Evolutionary conservation across 2,113 vertebrate genomes (phyloP).

Genomic region (Drymodes brunneopygia): DNA sequence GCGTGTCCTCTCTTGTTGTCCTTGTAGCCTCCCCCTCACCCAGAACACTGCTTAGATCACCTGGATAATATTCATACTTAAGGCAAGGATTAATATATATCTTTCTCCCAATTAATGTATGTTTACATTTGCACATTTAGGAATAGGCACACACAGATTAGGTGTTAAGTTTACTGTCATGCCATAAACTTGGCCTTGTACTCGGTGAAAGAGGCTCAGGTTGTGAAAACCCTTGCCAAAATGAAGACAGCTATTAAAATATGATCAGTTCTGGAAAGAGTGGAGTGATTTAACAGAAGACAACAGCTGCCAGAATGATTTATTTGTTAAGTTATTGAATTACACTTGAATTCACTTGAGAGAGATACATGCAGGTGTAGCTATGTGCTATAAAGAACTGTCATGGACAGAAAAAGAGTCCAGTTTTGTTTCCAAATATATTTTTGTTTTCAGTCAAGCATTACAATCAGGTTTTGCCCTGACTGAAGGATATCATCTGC

Average conservation of each 20-base stretch:
- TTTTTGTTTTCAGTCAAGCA: not conserved
- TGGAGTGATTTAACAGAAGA: not conserved
- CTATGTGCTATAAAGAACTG: not conserved
- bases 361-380: not conserved
- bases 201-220: not conserved
- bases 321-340: slow-evolving; percentile 1
- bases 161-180: not conserved
- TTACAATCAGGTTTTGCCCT: not conserved
- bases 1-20: not conserved
- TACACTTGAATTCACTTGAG: slow-evolving; percentile 9
- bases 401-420: not conserved
- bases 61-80: slow-evolving; percentile 4
- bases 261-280: not conserved
- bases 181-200: not conserved
- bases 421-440: not conserved
- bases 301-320: slow-evolving; percentile 12
- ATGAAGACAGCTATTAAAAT: slow-evolving; percentile 17
- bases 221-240: slow-evolving; percentile 33
- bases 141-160: not conserved
- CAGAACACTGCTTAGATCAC: not conserved
- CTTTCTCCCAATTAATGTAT: not conserved
- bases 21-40: not conserved
- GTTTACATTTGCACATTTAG: not conserved
- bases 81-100: not conserved
- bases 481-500: not conserved